Evolutionary conservation across 2,888 invertebrate species (phyloP).

Genomic region (Strigamia transsilvanica): DNA sequence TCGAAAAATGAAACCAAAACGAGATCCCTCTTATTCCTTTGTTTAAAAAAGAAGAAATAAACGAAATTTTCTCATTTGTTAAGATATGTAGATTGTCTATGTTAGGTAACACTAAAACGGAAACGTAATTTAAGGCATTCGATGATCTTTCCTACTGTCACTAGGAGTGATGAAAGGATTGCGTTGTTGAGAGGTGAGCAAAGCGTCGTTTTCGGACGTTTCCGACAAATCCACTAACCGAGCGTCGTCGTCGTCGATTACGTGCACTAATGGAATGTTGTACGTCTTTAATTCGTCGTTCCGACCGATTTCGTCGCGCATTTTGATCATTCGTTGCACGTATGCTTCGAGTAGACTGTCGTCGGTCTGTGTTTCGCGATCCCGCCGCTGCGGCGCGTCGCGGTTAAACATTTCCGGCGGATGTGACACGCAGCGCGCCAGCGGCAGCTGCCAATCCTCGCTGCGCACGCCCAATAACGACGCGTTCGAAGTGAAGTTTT

Average conservation of each 20-base stretch:
- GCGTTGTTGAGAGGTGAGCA: conserved; percentile 27
- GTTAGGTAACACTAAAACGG: neutral
- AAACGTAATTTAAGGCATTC: conserved; percentile 9
- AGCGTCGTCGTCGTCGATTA: neutral
- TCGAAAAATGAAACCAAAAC: neutral
- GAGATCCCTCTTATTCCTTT: neutral
- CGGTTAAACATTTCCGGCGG: conserved; percentile 55
- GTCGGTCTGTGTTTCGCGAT: conserved; percentile 58
- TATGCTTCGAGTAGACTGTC: conserved; percentile 57
- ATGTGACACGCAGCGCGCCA: conserved; percentile 55
- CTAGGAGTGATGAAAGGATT: conserved; percentile 25
- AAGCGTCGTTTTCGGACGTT: conserved; percentile 25
- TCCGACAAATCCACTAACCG: conserved; percentile 18
- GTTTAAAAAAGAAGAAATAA: neutral
- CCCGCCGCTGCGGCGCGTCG: conserved; percentile 14
- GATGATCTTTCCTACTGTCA: conserved; percentile 1
- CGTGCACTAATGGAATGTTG: conserved; percentile 2
- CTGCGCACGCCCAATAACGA: conserved; percentile 6
- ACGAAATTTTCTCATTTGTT: neutral
- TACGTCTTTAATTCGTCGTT: neutral
- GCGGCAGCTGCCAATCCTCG: neutral
- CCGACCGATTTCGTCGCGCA: neutral
- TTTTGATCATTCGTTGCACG: conserved; percentile 34
- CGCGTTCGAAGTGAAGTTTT: neutral
- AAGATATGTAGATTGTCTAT: conserved; percentile 26